phyloP scores from a whole-genome alignment of 1,140 invertebrate species.

The Dinothrombium tinctorium region DNA sequence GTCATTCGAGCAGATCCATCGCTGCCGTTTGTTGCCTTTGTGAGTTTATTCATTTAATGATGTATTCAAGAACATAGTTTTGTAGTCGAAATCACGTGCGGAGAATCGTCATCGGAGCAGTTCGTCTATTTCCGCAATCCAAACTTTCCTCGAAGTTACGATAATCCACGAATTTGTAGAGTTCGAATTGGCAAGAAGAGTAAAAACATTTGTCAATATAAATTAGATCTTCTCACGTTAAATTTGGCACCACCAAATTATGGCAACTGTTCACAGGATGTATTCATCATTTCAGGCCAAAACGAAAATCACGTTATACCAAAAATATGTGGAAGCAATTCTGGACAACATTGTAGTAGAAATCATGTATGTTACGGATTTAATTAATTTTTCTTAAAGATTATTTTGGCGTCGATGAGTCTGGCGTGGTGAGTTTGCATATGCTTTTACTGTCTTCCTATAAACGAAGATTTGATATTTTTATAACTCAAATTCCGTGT shows the following conservation, averaged over 20 bases:
- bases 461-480: constrained; percentile 45
- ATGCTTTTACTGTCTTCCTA: constrained; percentile 36
- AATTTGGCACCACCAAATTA: constrained; percentile 29
- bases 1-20: not conserved
- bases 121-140: constrained; percentile 15
- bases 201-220: constrained; percentile 39
- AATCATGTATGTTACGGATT: not conserved
- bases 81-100: constrained; percentile 14
- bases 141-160: constrained; percentile 11
- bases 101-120: constrained; percentile 8
- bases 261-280: constrained; percentile 42
- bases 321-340: constrained; percentile 50
- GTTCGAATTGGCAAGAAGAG: constrained; percentile 12
- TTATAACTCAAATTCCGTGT: constrained; percentile 44
- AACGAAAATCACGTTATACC: constrained; percentile 38
- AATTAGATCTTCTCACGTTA: constrained; percentile 48
- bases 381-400: constrained; percentile 10
- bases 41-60: constrained; percentile 6
- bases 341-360: constrained; percentile 45
- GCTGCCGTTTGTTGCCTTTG: constrained; percentile 16
- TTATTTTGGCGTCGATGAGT: constrained; percentile 16
- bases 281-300: constrained; percentile 39
- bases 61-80: not conserved
- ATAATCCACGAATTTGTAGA: constrained; percentile 12
- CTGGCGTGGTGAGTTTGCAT: constrained; percentile 15